Base-by-base conservation (phyloP, 1,140 invertebrate genomes). In the Adelges cooleyi region DNA sequence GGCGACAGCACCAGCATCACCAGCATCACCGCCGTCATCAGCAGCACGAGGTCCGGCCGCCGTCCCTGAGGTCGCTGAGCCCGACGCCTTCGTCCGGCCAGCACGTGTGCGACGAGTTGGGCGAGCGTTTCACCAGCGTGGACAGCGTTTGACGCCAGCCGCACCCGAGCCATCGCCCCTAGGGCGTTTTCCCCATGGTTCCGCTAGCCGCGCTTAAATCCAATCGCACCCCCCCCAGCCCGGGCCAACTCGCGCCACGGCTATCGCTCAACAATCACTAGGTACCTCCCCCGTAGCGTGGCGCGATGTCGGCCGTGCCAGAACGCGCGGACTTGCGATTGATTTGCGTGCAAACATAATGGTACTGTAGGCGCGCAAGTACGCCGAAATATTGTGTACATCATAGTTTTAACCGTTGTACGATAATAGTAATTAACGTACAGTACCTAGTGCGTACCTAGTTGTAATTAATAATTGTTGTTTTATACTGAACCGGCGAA, bases 111-210 rank as follows among this genome's bases (percentile, higher is more conserved):
- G 77, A 80, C 69, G 77, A 78, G 65, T 71, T 79, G 15, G 77
- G 78, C 67, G 75, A 79, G 70, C 73, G 78, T 20, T 79, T 78
- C 70, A 77, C 77, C 46, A 78, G 75, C 68, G 77, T 79, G 65
- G 78, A 80, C 72, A 79, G 77, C 73, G 78, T 80, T 70, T 80
- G 77, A 79, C 77, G 53, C 10, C 20, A 13, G 5, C 74, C 68
- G 70, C 67, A 66, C 65, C 13, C 49, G 6, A 33, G 18, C 71
- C 38, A 77, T 10, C 17, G 27, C 10, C 27, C 29, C 11, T 33
- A 33, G 29, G 29, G 29, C 29, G 11, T 33, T 6, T 5, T 33
- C 29, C 29, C 29, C 11, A 33, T n/a, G n/a, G n/a, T 33, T 33
- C 29, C 29, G 29, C 11, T 33, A 33, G 5, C 11, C 29, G 11